phyloP scores from a whole-genome alignment of 2,797 vertebrate genomes.

The Pygocentrus nattereri region DNA sequence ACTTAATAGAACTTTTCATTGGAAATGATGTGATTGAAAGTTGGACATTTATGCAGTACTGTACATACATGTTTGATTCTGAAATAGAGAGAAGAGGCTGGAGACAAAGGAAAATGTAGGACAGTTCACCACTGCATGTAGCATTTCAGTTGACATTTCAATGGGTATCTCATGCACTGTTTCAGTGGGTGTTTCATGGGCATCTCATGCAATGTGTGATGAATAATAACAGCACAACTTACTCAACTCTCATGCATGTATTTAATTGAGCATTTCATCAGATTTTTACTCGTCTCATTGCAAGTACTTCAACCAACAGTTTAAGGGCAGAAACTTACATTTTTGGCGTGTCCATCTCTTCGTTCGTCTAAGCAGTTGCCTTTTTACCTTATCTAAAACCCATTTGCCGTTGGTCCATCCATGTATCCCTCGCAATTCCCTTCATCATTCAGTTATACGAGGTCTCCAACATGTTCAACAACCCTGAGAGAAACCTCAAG shows the following conservation, averaged over 20 bases:
- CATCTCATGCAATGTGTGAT: neutral
- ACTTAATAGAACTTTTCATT: too few relatives aligned
- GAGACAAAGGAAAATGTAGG: neutral
- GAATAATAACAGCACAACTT: neutral
- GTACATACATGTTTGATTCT: too few relatives aligned
- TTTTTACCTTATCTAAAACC: constrained; percentile 15
- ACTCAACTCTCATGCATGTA: neutral
- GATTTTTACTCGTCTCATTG: neutral
- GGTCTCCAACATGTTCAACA: neutral
- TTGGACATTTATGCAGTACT: too few relatives aligned
- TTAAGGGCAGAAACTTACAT: neutral
- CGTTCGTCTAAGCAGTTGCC: neutral
- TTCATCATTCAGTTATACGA: constrained; percentile 5
- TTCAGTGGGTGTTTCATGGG: neutral
- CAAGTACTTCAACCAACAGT: neutral
- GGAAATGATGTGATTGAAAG: too few relatives aligned
- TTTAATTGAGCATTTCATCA: neutral
- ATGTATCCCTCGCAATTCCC: constrained; percentile 13
- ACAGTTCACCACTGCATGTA: neutral
- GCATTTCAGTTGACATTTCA: neutral
- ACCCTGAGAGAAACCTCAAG: constrained; percentile 7
- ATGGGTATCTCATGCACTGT: neutral
- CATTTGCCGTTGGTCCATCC: constrained; percentile 6
- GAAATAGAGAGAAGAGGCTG: too few relatives aligned
- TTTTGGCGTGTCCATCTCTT: neutral